Base-by-base conservation (phyloP, 2,113 vertebrate species). In the Excalfactoria chinensis region DNA sequence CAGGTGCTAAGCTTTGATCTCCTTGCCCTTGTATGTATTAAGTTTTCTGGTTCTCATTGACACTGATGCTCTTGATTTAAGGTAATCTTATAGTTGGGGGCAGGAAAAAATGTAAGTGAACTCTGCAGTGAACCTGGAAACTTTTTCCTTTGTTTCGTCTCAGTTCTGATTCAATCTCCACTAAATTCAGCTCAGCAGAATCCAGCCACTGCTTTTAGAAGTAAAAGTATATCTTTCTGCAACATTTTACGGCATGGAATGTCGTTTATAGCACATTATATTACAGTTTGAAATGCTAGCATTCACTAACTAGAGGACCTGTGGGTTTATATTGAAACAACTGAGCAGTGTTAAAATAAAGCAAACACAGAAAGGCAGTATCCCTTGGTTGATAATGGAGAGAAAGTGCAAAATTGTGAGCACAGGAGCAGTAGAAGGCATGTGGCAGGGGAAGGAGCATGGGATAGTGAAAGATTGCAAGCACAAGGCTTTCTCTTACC, bases 1-100 rank as follows among this genome's bases (percentile, higher is more conserved):
- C 97, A 98, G 97, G 97, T 98, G 97, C 92, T 96, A 97, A 97
- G 97, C 97, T 98, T 98, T 98, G 98, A 98, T 98, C 97, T 97
- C 68, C 78, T 86, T 95, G 93, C 84, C 95, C 91, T 96, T 95
- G 74, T 83, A 90, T 63, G 89, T 97, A 96, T 97, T 97, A 93
- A 84, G 93, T 89, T 97, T 96, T 97, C 97, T 96, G 94, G 92
- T 95, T 88, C 95, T 97, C 96, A 95, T 96, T 97, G 97, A 95
- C 96, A 97, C 70, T 92, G 95, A 97, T 96, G 95, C 90, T 97
- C 96, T 96, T 97, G 97, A 97, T 97, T 98, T 98, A 97, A 97
- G 94, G 91, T 96, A 75, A 97, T 92, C 91, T 96, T 84, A 84
- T 76, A 93, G 63, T 88, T 35, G 13, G 46, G 70, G 72, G 89